Percentiles rank a stretch among this genome's conserved stretches.
phyloP scores from a whole-genome alignment of 2,797 vertebrate genomes.

The Choloepus didactylus region DNA sequence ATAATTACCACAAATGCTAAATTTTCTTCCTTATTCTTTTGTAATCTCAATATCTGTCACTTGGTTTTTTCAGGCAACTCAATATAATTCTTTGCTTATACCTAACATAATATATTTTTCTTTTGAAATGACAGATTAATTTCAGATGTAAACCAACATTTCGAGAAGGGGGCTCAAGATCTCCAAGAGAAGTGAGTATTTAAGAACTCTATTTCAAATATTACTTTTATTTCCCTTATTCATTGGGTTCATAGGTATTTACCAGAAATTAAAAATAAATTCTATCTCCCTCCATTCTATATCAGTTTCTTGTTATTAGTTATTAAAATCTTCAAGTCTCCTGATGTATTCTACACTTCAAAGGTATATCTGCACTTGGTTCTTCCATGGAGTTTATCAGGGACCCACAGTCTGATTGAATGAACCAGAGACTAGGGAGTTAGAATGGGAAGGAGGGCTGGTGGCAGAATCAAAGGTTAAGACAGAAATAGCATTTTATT shows the following conservation, averaged over 20 bases:
- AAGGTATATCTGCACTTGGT: not conserved
- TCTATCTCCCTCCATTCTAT: not conserved
- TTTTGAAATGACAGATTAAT: slow-evolving; percentile 93
- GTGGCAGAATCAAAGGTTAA: not conserved
- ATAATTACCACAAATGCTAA: too few relatives aligned
- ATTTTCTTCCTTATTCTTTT: not conserved
- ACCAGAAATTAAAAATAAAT: not conserved
- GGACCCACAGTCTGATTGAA: not conserved
- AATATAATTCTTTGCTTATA: not conserved
- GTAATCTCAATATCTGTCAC: not conserved
- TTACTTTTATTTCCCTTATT: not conserved
- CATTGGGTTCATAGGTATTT: not conserved
- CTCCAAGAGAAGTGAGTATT: slow-evolving; percentile 95
- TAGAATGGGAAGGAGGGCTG: not conserved
- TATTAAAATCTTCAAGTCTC: not conserved
- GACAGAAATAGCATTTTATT: not conserved
- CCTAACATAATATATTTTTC: slow-evolving; percentile 74
- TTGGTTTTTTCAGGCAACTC: not conserved
- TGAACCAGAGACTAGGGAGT: not conserved
- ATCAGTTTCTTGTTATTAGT: not conserved
- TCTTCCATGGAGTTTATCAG: not conserved
- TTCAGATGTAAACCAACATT: slow-evolving; percentile 99
- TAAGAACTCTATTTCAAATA: not conserved
- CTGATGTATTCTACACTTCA: not conserved
- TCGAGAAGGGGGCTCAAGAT: slow-evolving; percentile 95